Percentiles rank a stretch among this genome's conserved stretches.
These are phyloP conservation scores for Gryllus bimaculatus DNA, from an alignment of 1,140 invertebrate genomes.

Conservation along the genomic window DNA sequence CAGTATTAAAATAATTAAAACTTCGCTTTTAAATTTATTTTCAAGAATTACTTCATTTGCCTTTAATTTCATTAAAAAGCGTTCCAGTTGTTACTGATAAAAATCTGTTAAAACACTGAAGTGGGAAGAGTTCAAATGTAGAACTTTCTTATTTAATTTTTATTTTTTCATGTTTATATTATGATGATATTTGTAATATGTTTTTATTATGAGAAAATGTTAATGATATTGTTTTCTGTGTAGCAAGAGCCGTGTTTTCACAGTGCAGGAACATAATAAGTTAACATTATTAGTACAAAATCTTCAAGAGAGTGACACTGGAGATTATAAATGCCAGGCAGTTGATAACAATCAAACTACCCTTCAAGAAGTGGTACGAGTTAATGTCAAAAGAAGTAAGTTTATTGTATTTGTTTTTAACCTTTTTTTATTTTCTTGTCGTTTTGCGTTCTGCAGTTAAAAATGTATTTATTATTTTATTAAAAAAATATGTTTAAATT, in stretches of 20 bases:
- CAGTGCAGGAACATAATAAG: slow-evolving; percentile 18
- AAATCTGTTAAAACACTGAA: too few species aligned
- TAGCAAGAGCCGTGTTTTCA: neutral
- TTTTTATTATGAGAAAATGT: neutral
- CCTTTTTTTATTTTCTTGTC: neutral
- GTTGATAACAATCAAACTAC: slow-evolving; percentile 21
- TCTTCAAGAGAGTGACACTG: slow-evolving; percentile 30
- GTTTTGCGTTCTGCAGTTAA: neutral
- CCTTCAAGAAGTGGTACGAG: slow-evolving; percentile 24
- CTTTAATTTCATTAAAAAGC: too few species aligned
- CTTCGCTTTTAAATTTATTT: too few species aligned
- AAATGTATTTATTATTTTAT: neutral
- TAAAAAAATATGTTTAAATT: too few species aligned
- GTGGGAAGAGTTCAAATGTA: too few species aligned
- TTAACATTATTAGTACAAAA: slow-evolving; percentile 28
- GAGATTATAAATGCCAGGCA: slow-evolving; percentile 32
- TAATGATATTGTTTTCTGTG: neutral
- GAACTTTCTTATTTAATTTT: neutral
- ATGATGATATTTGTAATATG: neutral
- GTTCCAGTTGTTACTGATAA: too few species aligned
- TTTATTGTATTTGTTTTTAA: neutral
- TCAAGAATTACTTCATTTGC: too few species aligned
- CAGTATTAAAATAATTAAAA: too few species aligned
- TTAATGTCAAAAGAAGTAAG: slow-evolving; percentile 31
- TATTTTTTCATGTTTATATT: neutral